Evolutionary conservation across 2,888 invertebrate species (phyloP).

Genomic region (Rhogogaster chlorosoma): DNA sequence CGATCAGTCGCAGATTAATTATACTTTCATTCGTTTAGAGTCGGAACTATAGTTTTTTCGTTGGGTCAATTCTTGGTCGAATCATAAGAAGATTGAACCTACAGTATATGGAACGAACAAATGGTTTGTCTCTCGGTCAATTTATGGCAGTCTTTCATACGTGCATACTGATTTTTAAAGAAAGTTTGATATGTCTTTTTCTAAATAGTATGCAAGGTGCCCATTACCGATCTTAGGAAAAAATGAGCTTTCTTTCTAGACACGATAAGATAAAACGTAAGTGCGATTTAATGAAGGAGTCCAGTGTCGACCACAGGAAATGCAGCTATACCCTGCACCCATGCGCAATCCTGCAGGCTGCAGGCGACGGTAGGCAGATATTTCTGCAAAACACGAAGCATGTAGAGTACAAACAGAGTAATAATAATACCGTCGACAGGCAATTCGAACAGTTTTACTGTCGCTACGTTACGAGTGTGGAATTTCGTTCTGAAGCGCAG

Average conservation of each 20-base stretch:
- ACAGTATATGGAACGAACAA: no score
- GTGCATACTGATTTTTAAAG: not conserved
- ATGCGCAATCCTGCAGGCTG: not conserved
- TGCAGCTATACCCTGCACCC: not conserved
- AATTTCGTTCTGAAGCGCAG: not conserved
- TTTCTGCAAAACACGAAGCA: no score
- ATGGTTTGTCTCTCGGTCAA: no score
- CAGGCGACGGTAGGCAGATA: not conserved
- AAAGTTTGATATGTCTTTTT: not conserved
- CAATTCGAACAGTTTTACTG: not conserved
- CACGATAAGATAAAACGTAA: slow-evolving; percentile 4
- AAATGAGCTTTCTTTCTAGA: slow-evolving; percentile 17
- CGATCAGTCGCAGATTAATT: not conserved
- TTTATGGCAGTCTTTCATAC: no score
- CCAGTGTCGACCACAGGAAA: slow-evolving; percentile 32
- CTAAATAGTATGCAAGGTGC: not conserved
- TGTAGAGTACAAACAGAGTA: not conserved
- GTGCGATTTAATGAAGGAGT: slow-evolving; percentile 28
- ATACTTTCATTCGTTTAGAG: not conserved
- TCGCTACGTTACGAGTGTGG: not conserved
- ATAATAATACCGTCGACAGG: not conserved
- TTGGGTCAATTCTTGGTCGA: not conserved
- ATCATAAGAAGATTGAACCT: no score
- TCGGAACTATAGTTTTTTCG: not conserved
- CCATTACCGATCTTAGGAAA: not conserved